Percentiles rank a stretch among this genome's conserved stretches.
phyloP scores from a whole-genome alignment of 2,113 vertebrate species.

The Galemys pyrenaicus region DNA sequence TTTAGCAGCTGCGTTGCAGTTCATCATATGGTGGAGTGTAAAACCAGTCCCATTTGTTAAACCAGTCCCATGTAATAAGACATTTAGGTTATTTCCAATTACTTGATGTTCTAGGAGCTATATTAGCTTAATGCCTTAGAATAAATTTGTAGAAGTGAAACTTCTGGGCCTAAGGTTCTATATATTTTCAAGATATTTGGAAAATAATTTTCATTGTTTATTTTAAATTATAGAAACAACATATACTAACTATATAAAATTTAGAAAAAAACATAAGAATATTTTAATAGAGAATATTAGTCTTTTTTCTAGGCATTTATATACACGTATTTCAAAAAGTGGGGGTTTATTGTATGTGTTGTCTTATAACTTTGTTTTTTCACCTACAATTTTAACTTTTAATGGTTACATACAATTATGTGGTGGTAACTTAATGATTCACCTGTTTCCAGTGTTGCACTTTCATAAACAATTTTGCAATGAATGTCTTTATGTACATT shows the following conservation, averaged over 20 bases:
- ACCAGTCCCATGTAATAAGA: constrained; percentile 16
- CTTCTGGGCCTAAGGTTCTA: not conserved
- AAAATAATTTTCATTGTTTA: not conserved
- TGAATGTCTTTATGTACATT: not conserved
- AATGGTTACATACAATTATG: not conserved
- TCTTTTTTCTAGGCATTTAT: not conserved
- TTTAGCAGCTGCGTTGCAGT: constrained; percentile 27
- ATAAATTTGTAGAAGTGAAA: not conserved
- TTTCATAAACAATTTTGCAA: constrained; percentile 43
- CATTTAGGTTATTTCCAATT: constrained; percentile 11
- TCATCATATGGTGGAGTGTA: not conserved
- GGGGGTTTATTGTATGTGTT: not conserved
- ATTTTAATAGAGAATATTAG: not conserved
- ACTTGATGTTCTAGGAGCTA: not conserved
- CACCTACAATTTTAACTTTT: not conserved
- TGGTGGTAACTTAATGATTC: not conserved
- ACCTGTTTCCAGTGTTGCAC: not conserved
- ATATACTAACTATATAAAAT: not conserved
- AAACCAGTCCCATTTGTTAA: too few species aligned
- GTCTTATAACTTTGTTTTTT: not conserved
- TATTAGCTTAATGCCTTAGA: not conserved
- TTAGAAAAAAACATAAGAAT: constrained; percentile 25
- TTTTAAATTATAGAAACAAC: constrained; percentile 36
- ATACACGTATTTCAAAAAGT: not conserved
- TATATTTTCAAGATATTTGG: constrained; percentile 21